Evolutionary conservation across 2,797 vertebrate species (phyloP).

Genomic region (Hybognathus amarus): DNA sequence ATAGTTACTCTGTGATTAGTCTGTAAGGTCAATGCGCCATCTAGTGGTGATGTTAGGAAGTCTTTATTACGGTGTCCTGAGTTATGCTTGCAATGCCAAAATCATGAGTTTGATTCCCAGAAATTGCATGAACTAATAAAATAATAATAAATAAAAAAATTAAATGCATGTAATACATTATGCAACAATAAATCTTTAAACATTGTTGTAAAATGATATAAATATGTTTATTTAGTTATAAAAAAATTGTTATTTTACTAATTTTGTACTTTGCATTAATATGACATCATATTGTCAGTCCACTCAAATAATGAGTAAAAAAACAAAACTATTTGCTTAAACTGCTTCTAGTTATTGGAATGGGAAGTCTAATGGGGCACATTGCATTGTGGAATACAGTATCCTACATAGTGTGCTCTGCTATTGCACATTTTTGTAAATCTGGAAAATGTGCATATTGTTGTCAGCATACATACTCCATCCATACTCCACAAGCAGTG

Average conservation of each 20-base stretch:
- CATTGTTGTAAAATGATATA: no score
- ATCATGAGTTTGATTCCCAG: background rate
- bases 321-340: no score
- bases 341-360: background rate
- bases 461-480: background rate
- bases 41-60: conserved; percentile 40
- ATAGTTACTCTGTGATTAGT: background rate
- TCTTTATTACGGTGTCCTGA: background rate
- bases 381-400: background rate
- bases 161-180: no score
- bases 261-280: background rate
- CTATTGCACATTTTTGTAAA: background rate
- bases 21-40: conserved; percentile 30
- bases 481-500: background rate
- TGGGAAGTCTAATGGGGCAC: background rate
- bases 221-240: no score
- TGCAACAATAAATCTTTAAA: no score
- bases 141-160: no score
- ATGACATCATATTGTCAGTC: background rate
- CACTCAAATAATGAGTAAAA: background rate
- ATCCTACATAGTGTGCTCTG: background rate
- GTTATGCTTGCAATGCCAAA: background rate
- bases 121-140: background rate
- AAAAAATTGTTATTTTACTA: no score
- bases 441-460: background rate